Base-by-base conservation (phyloP, 1,140 invertebrate species). In the Parasteatoda tepidariorum region DNA sequence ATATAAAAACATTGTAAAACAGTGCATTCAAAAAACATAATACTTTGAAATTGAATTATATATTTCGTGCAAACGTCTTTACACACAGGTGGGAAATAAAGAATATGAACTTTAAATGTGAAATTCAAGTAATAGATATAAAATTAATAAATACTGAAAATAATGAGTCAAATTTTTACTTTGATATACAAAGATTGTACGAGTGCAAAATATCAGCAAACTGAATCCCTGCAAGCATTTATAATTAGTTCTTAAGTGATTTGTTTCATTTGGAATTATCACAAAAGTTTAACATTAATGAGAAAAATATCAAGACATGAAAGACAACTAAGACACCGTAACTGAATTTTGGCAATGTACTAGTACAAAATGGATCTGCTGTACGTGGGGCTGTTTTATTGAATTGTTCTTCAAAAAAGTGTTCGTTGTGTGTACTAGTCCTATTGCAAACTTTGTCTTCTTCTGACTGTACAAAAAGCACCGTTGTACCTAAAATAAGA, bases 251-350 rank as follows among this genome's bases (percentile, higher is more conserved):
- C 2, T 38, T 67, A 26, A n/a, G 13, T n/a, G 11, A 0, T 38
- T 4, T 22, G 22, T 1, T 3, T 57, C 30, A 82, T 34, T 71
- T 82, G 24, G 54, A 59, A 22, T 62, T 62, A 30, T 61, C 38
- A 15, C 31, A 82, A 48, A 70, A 82, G 11, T 66, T 71, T 3
- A 82, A 66, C 22, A 82, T 66, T 22, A 82, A 24, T 13, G 78
- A 82, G 31, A 82, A 82, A 57, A 82, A 82, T 11, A 82, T 33
- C 22, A 82, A 67, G 18, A 82, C 11, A 22, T 82, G 66, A 62
- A 82, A 61, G 13, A 82, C 48, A n/a, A 82, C 55, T 3, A 82
- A 54, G 31, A 82, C 78, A 24, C 78, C 71, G 3, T 82, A 62
- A 18, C 54, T 82, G 67, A 82, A 82, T 30, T 61, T 24, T 6